Base-by-base conservation (phyloP, 2,888 invertebrate genomes). In the Mesorhabditis spiculigera region DNA sequence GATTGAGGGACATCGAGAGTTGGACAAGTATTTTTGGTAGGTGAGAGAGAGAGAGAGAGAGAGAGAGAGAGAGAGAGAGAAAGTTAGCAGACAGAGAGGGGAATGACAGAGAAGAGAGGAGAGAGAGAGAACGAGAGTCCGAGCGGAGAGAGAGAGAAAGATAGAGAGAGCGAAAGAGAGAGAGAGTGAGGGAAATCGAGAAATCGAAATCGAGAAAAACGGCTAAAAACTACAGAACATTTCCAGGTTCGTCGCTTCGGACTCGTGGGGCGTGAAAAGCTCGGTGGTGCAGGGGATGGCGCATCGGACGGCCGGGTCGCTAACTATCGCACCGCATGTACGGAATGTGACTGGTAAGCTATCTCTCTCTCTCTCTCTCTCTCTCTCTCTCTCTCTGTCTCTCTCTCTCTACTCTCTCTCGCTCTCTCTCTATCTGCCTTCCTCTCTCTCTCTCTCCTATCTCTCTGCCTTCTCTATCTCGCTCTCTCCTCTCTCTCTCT, bases 191-290 rank as follows among this genome's bases (percentile, higher is more conserved):
- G n/a, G 58, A 10, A 2, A 13, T 13, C 1, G 58, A 1, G n/a
- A 50, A n/a, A n/a, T n/a, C n/a, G 10, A 50, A 50, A 50, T 10
- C 58, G 8, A 13, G 8, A 50, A 50, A 50, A n/a, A 10, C 58
- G 8, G 8, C 28, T 5, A 13, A 16, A 41, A 43, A 13, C 43
- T 13, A 65, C 44, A 41, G 10, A 43, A 13, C 8, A 10, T 43
- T 62, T 91, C 90, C 80, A 88, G 90, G 81, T 91, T 91, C 90
- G 89, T 91, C 63, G 91, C 90, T 16, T 91, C 91, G 78, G 91
- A 91, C 86, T 91, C 91, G 0, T 91, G 91, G 91, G 91, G 91
- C 42, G 90, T 90, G 61, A 91, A 91, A 86, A 88, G 89, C 66
- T 88, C 90, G 81, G 90, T 90, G 0, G 90, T 91, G 1, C 86